Evolutionary conservation across 2,888 invertebrate species (phyloP).

Genomic region (Apamea monoglypha): DNA sequence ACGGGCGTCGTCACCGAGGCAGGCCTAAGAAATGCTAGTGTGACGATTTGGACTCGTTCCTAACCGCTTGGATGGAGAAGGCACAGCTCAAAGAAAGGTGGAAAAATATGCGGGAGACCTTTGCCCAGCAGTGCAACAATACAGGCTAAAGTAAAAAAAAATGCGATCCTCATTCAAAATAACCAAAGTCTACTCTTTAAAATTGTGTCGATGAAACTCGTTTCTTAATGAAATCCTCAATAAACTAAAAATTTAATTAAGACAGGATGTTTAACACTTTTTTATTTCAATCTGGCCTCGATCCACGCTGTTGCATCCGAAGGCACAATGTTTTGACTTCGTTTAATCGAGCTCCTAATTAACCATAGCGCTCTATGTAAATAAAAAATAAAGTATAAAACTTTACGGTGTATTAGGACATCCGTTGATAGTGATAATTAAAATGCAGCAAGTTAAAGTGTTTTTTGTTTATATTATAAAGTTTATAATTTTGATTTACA

Average conservation of each 20-base stretch:
- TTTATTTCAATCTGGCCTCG: slow-evolving; percentile 67
- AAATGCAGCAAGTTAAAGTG: slow-evolving; percentile 52
- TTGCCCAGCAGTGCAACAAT: too few species aligned
- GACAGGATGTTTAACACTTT: slow-evolving; percentile 70
- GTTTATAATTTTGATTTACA: slow-evolving; percentile 33
- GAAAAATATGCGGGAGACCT: too few species aligned
- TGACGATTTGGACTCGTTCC: too few species aligned
- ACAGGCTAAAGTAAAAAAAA: too few species aligned
- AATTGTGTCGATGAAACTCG: neutral
- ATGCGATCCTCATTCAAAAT: neutral
- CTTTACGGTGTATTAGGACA: slow-evolving; percentile 68
- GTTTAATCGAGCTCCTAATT: slow-evolving; percentile 79
- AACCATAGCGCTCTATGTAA: slow-evolving; percentile 80
- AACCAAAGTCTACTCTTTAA: neutral
- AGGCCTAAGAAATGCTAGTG: too few species aligned
- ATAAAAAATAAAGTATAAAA: slow-evolving; percentile 66
- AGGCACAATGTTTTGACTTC: slow-evolving; percentile 71
- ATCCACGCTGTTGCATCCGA: slow-evolving; percentile 74
- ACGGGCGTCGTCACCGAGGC: too few species aligned
- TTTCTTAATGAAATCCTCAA: slow-evolving; percentile 49
- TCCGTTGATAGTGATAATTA: slow-evolving; percentile 69
- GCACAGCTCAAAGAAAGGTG: too few species aligned
- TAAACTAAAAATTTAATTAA: slow-evolving; percentile 66
- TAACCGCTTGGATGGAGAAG: too few species aligned
- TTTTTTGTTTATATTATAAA: slow-evolving; percentile 43